Base-by-base conservation (phyloP, 1,140 invertebrate genomes). In the Danaus plexippus region DNA sequence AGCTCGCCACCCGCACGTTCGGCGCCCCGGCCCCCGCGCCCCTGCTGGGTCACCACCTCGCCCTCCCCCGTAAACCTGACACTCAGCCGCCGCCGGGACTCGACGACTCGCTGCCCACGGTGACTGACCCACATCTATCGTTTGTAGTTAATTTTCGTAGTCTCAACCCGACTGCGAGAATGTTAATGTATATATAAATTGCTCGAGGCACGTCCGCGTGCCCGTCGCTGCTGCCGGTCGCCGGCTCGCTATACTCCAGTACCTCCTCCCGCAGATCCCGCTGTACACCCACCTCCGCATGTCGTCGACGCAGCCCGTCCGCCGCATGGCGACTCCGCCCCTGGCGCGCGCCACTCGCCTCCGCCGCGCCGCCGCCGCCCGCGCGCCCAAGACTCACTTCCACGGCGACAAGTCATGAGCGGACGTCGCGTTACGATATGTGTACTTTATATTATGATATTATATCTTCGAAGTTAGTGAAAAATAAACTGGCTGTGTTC, bases 251-350 rank as follows among this genome's bases (percentile, higher is more conserved):
- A 45, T 12, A 50, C 40, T 8, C 46, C 11, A 43, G 43, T 47
- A 11, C 4, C 9, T 12, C 48, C 10, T 51, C 2, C 5, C 18
- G 18, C 81, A 91, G 86, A 90, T 90, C 66, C 89, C 90, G 41
- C 81, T 91, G 43, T 91, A 90, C 67, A 69, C 80, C 32, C 88
- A 90, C 73, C 75, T 91, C 50, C 84, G 85, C 65, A 84, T 88
- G 50, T 77, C 87, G 61, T 74, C 83, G 11, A 82, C 89, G 7
- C 67, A 77, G 57, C 68, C 80, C 57, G 76, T 89, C 47, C 78
- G 85, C 43, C 68, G 79, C 13, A 83, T 88, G 50, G 71, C 78
- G 43, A 87, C 87, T 59, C 89, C 89, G 1, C 70, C 78, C 45
- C 65, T 87, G 11, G 86, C 89, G 64, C 73, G 72, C 12, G 70